phyloP scores from a whole-genome alignment of 2,113 vertebrate species.

The Myotis yumanensis region DNA sequence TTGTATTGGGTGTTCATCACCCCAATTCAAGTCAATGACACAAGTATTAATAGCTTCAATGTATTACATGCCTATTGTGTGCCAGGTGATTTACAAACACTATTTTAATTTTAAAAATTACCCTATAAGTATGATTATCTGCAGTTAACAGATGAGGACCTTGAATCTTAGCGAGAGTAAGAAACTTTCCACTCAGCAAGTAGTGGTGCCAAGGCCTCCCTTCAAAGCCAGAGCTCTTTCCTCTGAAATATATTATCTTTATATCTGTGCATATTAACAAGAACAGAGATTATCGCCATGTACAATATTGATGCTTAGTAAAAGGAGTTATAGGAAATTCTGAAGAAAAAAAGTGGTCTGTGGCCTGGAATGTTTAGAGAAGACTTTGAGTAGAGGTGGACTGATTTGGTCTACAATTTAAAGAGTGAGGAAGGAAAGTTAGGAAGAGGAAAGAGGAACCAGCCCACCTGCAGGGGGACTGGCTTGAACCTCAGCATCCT shows the following conservation, averaged over 20 bases:
- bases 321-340: neutral
- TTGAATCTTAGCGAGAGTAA: neutral
- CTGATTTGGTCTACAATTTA: neutral
- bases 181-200: neutral
- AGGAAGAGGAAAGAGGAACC: neutral
- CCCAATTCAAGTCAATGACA: neutral
- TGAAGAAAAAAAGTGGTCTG: neutral
- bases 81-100: neutral
- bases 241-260: neutral
- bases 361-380: neutral
- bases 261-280: constrained; percentile 21
- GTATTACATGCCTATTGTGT: neutral
- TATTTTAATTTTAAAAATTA: constrained; percentile 43
- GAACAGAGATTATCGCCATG: neutral
- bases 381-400: neutral
- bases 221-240: constrained; percentile 32
- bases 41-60: neutral
- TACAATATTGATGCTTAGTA: neutral
- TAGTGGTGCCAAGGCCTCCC: neutral
- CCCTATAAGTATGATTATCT: neutral
- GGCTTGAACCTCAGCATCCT: neutral
- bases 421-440: neutral
- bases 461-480: too few species aligned
- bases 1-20: neutral
- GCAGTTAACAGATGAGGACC: constrained; percentile 15